Evolutionary conservation across 2,797 vertebrate species (phyloP).

Genomic region (Lepilemur septentrionalis): DNA sequence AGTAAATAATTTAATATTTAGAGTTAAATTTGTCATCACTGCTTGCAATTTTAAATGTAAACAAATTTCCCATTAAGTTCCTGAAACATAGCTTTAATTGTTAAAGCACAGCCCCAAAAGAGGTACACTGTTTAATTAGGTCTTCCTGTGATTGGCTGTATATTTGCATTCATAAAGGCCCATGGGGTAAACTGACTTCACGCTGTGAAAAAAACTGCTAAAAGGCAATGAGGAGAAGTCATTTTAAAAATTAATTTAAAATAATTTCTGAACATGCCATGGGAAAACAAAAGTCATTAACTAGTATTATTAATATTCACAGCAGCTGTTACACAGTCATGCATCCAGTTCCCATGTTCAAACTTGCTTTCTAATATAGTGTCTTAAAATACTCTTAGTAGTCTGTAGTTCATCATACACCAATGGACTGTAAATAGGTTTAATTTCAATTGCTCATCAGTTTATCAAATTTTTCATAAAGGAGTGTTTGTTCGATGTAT

Average conservation of each 20-base stretch:
- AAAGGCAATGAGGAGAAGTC: conserved; percentile 75
- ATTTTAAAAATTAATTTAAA: conserved; percentile 82
- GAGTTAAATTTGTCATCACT: neutral
- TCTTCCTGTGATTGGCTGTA: conserved; percentile 49
- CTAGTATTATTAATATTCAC: conserved; percentile 64
- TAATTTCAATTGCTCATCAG: conserved; percentile 50
- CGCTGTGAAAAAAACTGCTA: conserved; percentile 61
- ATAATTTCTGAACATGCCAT: conserved; percentile 66
- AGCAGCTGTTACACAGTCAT: conserved; percentile 60
- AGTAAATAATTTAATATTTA: neutral
- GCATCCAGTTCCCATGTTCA: neutral
- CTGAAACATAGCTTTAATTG: neutral
- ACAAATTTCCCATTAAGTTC: neutral
- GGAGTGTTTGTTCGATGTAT: neutral
- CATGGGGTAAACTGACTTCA: conserved; percentile 60
- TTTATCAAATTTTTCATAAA: conserved; percentile 24
- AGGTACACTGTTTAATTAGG: conserved; percentile 56
- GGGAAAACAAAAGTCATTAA: conserved; percentile 78
- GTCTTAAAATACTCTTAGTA: neutral
- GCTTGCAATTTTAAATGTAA: neutral
- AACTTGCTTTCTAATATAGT: neutral
- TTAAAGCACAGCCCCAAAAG: neutral
- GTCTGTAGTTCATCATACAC: neutral
- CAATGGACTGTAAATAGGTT: neutral
- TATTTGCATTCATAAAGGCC: conserved; percentile 65